These are phyloP conservation scores for Anser cygnoides DNA, from an alignment of 2,113 vertebrate genomes.

Conservation along the genomic window DNA sequence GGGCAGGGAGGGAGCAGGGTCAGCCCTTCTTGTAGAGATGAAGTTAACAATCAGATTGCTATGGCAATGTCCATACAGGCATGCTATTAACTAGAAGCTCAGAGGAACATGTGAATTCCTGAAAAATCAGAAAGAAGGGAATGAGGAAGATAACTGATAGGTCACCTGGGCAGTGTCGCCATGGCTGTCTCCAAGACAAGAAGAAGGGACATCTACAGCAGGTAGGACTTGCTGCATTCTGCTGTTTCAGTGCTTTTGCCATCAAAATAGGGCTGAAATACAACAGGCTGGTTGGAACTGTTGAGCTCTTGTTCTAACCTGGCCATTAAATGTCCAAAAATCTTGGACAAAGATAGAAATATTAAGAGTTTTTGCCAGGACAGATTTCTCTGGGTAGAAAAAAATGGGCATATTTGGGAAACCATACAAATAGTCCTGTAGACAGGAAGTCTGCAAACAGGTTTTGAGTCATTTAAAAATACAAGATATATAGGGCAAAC, in stretches of 20 bases:
- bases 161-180: background rate
- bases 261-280: background rate
- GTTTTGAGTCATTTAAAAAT: background rate
- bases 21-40: background rate
- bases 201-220: background rate
- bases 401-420: background rate
- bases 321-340: background rate
- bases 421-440: background rate
- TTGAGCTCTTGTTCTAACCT: background rate
- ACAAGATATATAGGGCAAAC: background rate
- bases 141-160: background rate
- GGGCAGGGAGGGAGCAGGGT: background rate
- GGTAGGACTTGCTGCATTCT: background rate
- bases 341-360: background rate
- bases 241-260: background rate
- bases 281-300: background rate
- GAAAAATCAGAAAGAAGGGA: background rate
- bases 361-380: background rate
- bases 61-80: background rate
- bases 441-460: background rate
- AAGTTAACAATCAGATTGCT: background rate
- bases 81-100: background rate
- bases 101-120: background rate
- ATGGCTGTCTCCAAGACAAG: background rate
- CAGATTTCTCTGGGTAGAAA: background rate